phyloP scores from a whole-genome alignment of 1,140 invertebrate genomes.

The Mizuhopecten yessoensis region DNA sequence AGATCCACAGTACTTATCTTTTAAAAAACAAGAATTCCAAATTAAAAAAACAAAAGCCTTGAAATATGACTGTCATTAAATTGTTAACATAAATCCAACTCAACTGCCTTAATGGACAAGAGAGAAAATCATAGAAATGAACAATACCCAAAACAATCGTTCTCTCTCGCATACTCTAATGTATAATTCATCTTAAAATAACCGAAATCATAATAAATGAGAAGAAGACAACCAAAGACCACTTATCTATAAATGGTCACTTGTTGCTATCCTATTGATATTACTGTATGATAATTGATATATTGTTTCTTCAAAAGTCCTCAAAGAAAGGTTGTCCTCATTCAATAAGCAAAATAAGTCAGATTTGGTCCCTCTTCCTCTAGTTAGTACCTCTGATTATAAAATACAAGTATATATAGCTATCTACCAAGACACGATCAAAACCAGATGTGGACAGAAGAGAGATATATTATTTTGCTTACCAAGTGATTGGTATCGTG shows the following conservation, averaged over 20 bases:
- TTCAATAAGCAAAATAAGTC: slow-evolving; percentile 14
- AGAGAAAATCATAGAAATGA: too few species aligned
- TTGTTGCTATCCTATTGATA: neutral
- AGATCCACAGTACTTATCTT: too few species aligned
- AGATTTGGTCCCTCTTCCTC: slow-evolving; percentile 31
- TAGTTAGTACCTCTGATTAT: neutral
- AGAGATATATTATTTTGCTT: neutral
- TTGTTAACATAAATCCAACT: too few species aligned
- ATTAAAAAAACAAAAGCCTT: too few species aligned
- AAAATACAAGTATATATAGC: neutral
- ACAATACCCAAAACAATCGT: too few species aligned
- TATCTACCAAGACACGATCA: neutral
- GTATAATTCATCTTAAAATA: neutral
- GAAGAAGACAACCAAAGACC: neutral
- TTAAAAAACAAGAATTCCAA: too few species aligned
- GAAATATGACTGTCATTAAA: too few species aligned
- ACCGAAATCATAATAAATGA: neutral
- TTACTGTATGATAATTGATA: neutral
- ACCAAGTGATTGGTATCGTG: neutral
- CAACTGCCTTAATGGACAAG: too few species aligned
- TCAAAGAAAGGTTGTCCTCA: neutral
- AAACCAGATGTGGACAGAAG: neutral
- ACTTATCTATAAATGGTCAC: neutral
- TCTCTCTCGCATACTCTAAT: neutral
- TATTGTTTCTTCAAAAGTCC: neutral